Evolutionary conservation across 2,113 vertebrate species (phyloP), one percentile per base, ranked within the genome.

Genomic region (Baryphthengus martii): DNA sequence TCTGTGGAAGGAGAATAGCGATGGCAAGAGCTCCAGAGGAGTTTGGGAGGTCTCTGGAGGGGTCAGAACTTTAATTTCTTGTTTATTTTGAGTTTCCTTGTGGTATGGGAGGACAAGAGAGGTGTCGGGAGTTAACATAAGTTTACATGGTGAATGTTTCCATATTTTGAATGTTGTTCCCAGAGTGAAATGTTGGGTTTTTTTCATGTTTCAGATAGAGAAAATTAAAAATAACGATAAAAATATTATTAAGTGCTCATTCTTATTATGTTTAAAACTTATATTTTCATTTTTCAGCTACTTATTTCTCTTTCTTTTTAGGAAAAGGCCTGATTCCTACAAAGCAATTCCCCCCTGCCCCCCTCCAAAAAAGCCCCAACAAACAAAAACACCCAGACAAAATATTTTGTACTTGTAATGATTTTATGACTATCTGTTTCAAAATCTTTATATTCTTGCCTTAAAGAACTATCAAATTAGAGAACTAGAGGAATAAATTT

Each of bases 71-170:
- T 84, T 87, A 89, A 59, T 92, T 87, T 94, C 76, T 89, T 96
- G 89, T 95, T 95, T 96, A 87, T 93, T 95, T 95, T 52, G 29
- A 56, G 31, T 13, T 44, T 81, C 44, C 67, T 55, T 86, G 87
- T 92, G 85, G 74, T 92, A 96, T 90, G 81, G 20, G 89, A 94
- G 71, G 87, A 91, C 91, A 87, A 82, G 74, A 75, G 92, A 91
- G 72, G 96, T 93, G 82, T 93, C 89, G 63, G 67, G 76, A 90
- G 83, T 81, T 86, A 92, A 59, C 83, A 84, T 92, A 92, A 74
- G 78, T 93, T 91, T 91, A 72, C 67, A 47, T 80, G 85, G 73
- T 76, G 67, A 90, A 70, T 85, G 28, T 83, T 79, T 90, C 88
- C 2, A 0, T 91, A 53, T 85, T 96, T 90, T 85, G 28, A 80